Evolutionary conservation across 2,113 vertebrate genomes (phyloP).

Genomic region (Microcebus lehilahytsara): DNA sequence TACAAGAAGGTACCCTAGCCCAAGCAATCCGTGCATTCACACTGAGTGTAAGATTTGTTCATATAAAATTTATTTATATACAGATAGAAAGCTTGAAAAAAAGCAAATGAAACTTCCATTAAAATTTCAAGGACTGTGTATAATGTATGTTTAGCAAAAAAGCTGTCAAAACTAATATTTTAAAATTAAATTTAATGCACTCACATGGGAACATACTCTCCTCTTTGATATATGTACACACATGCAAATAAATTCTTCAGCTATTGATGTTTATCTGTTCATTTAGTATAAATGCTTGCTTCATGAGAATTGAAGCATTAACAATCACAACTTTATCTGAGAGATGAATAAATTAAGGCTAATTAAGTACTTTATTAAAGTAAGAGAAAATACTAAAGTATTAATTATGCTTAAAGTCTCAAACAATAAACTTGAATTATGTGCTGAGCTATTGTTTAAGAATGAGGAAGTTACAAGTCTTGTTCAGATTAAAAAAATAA

Average conservation of each 20-base stretch:
- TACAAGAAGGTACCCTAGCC: not conserved
- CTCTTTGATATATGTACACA: not conserved
- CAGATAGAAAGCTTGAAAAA: not conserved
- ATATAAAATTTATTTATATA: not conserved
- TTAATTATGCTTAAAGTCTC: not conserved
- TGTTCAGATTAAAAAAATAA: not conserved
- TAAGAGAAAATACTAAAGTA: not conserved
- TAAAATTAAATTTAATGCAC: not conserved
- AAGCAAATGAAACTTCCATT: not conserved
- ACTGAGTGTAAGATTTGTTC: not conserved
- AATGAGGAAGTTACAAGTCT: not conserved
- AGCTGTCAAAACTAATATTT: not conserved
- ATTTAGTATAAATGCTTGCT: not conserved
- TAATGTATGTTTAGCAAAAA: not conserved
- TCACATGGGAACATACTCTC: not conserved
- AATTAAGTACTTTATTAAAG: not conserved
- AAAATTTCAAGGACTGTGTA: not conserved
- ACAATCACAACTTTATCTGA: not conserved
- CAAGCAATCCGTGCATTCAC: not conserved
- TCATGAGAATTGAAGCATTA: not conserved
- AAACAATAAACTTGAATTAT: not conserved
- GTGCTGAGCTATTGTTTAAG: not conserved
- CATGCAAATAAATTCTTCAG: fast-evolving
- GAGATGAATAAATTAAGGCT: not conserved
- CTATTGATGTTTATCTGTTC: not conserved